Evolutionary conservation across 1,140 invertebrate genomes (phyloP), one percentile per base, ranked within the genome.

Genomic region (Potamilus streckersoni): DNA sequence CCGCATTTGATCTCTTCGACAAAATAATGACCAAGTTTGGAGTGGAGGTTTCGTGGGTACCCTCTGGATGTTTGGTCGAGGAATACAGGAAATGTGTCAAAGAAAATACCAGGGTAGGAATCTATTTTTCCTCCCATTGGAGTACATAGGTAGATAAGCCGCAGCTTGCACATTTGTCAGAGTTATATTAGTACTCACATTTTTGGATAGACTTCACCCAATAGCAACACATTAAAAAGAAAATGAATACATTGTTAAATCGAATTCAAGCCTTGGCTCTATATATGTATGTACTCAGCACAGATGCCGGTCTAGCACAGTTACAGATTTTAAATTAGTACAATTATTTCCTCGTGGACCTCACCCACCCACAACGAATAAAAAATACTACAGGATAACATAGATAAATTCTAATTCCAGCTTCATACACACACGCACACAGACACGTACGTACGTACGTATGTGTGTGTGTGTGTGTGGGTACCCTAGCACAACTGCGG

Each of bases 31-130:
- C 90, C 0, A 93, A 93, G 80, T 92, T 94, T 79, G 94, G 94
- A 14, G 92, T 98, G 13, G 88, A 94, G 83, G 90, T 92, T 13
- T 92, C 93, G 1, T 96, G 96, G 89, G 93, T 95, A 16, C 94
- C 97, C 89, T 92, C 94, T 57, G 93, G 93, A 13, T 91, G 95
- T 81, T 74, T 92, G 12, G 91, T 93, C 49, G 92, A 93, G 68
- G 84, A 98, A 38, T 86, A 85, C 67, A 90, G 92, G 77, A 92
- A 93, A 59, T 92, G 93, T 6, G 91, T 98, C 55, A 92, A 93
- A 88, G 90, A 93, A 5, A 96, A 96, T 79, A 98, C 97, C 4
- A 97, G 96, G 92, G 94, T 95, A 88, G 64, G 38, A 70, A 64
- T 63, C 1, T 4, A 23, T 27, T 23, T 23, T 69, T 23, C 27